Conservation (phyloP, 2,113 vertebrate species). For the Canis aureus region DNA sequence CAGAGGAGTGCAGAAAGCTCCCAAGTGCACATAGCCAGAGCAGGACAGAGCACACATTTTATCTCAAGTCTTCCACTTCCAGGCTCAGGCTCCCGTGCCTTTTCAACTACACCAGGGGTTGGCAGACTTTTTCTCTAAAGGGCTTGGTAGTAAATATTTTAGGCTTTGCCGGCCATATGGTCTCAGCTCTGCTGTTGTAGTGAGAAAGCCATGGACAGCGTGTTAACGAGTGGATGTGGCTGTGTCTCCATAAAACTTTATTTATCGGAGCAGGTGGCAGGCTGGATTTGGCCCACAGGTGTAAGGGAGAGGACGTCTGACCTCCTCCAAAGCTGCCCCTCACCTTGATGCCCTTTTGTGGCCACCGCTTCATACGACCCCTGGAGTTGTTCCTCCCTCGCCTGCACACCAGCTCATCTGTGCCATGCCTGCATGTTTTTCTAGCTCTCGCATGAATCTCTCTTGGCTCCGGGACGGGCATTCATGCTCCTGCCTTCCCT, state of each 20-base stretch:
- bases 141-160: background rate
- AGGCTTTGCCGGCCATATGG: background rate
- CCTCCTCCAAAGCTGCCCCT: background rate
- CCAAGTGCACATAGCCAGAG: background rate
- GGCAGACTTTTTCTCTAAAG: background rate
- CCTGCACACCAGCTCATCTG: background rate
- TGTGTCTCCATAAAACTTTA: background rate
- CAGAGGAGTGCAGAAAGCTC: background rate
- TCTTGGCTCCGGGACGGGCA: slow-evolving; percentile 28
- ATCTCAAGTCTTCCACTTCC: background rate
- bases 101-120: background rate
- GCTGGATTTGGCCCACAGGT: background rate
- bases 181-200: background rate
- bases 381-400: fast-evolving
- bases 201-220: background rate
- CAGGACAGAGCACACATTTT: background rate
- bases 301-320: background rate
- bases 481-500: slow-evolving; percentile 43
- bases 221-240: background rate
- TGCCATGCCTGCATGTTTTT: background rate
- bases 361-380: background rate
- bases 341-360: background rate
- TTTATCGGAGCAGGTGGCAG: background rate
- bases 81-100: background rate
- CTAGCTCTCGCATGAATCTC: background rate